Base-by-base conservation (phyloP, 2,113 vertebrate species). In the Ctenodactylus gundi region DNA sequence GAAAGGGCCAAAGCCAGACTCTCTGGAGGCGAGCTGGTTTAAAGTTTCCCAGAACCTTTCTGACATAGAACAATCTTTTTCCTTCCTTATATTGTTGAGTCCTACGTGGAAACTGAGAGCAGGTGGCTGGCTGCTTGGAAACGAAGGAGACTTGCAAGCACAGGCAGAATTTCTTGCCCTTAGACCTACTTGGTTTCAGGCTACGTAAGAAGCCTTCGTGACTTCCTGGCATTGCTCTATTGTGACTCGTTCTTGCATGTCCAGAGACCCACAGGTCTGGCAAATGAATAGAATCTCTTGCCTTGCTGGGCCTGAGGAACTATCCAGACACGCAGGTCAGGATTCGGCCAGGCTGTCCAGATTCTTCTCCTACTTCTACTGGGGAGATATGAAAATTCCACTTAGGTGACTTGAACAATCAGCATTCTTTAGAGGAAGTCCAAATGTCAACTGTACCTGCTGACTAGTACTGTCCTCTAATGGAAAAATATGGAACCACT, bases 11-110 rank as follows among this genome's bases (percentile, higher is more conserved):
- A 75, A 77, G 62, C 27, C 21, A 10, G 68, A 29, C 58, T 82
- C 51, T 68, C 88, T 31, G 23, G 80, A 57, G 58, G n/a, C 82
- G 46, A 78, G 20, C 20, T 72, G 53, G 34, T 55, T 72, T 49
- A 20, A 85, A 46, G 44, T 77, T 97, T 97, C 90, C 60, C 73
- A 94, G 88, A 87, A 75, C 34, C 5, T 57, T 87, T 87, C 76
- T 86, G 76, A 78, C 64, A 49, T 90, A 62, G 49, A 94, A 73
- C 90, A 72, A 73, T 65, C 78, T 11, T 76, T 90, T 82, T 23
- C 39, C 20, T 83, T 93, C 78, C 46, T 91, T 51, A 70, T 55
- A 78, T 68, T 88, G 51, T 77, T 83, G 67, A 60, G 27, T 89
- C 62, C 4, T 85, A 68, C 78, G 44, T 84, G 58, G 68, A 90